Base-by-base conservation (phyloP, 2,888 invertebrate genomes). In the Temnothorax rugatulus region DNA sequence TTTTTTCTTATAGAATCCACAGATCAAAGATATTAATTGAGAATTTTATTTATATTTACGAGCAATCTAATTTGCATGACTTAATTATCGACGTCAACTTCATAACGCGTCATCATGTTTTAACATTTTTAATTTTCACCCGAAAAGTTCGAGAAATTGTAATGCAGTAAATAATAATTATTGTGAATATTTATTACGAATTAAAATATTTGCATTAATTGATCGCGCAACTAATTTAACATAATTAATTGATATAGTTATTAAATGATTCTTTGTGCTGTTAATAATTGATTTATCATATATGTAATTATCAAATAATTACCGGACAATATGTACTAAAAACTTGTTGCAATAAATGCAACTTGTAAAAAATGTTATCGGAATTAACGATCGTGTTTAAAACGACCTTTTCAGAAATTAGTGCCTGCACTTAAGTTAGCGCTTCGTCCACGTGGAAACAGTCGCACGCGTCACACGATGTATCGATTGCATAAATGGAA, bases 401-500 rank as follows among this genome's bases (percentile, higher is more conserved):
- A 29, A 38, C 9, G 13, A 66, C 13, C 44, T 66, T 21, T 4
- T 13, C 44, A 47, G 2, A 73, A 47, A 73, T 38, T 71, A 54
- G 3, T 38, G 34, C n/a, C n/a, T 41, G 15, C 41, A 41, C 18
- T 66, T 64, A 61, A 13, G 1, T 13, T n/a, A 34, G 15, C 29
- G 15, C 38, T 38, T 68, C n/a, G 29, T 81, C 25, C 38, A 47
- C 73, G 38, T 81, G 73, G 25, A 79, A 47, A 44, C 15, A 11
- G 11, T 57, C 25, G 29, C 41, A 41, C 41, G 13, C 38, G 11
- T 44, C 44, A 11, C 13, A 44, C n/a, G 38, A 59, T 73, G 9
- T 47, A 81, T 81, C 25, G 73, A 81, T 81, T 81, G 34, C 69
- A 57, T 44, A 47, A 59, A 34, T 34, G 41, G 59, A 63, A 57